Percentiles rank a stretch among this genome's conserved stretches.
phyloP scores from a whole-genome alignment of 2,113 vertebrate species.

The Motacilla tschutschensis region DNA sequence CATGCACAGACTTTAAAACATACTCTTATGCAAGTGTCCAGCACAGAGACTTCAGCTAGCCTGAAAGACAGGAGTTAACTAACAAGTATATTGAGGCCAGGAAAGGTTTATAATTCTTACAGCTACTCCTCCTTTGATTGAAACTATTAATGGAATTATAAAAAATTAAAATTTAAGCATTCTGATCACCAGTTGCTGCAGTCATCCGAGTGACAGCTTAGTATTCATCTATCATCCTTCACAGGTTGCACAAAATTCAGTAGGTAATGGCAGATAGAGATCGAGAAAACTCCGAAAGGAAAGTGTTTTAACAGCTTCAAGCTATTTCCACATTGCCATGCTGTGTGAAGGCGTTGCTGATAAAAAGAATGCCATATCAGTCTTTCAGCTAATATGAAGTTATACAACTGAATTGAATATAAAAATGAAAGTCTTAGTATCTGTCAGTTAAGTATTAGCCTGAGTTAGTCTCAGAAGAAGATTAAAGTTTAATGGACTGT shows the following conservation, averaged over 20 bases:
- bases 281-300: background rate
- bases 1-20: background rate
- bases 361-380: conserved; percentile 26
- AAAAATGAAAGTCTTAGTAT: background rate
- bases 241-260: background rate
- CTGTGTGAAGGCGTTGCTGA: background rate
- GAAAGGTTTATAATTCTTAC: conserved; percentile 15
- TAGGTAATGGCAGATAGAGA: background rate
- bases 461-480: conserved; percentile 26
- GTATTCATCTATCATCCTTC: background rate
- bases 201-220: conserved; percentile 14
- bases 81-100: conserved; percentile 13
- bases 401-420: background rate
- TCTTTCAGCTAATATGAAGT: conserved; percentile 16
- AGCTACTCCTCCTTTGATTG: conserved; percentile 22
- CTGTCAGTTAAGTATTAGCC: conserved; percentile 12
- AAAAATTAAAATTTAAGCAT: conserved; percentile 51
- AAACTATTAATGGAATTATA: conserved; percentile 48
- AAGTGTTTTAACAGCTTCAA: conserved; percentile 45
- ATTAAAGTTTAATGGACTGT: conserved; percentile 35
- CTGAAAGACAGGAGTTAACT: conserved; percentile 7
- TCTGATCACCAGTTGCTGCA: background rate
- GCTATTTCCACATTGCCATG: conserved; percentile 12
- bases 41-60: background rate
- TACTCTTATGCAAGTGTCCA: background rate